Percentiles rank a stretch among this genome's conserved stretches.
These are phyloP conservation scores for Coenonympha glycerion DNA, from an alignment of 2,888 invertebrate genomes.

Conservation along the genomic window DNA sequence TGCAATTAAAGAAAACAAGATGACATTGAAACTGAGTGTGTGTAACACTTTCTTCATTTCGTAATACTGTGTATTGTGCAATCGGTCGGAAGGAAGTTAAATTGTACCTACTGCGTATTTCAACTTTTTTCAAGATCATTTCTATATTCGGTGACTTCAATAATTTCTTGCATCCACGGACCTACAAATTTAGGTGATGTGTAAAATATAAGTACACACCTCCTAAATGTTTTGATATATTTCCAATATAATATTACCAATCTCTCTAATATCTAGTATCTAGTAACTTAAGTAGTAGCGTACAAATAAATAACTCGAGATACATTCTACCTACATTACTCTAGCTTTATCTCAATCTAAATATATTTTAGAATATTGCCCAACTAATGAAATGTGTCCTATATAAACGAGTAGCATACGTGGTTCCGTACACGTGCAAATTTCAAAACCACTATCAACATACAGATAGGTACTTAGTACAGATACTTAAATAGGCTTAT, in stretches of 20 bases:
- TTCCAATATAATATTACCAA: too few relatives aligned
- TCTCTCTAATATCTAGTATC: too few relatives aligned
- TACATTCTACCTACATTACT: too few relatives aligned
- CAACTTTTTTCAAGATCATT: conserved; percentile 1
- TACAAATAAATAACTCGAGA: too few relatives aligned
- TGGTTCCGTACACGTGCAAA: conserved; percentile 22
- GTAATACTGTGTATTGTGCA: not conserved
- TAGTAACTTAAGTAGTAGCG: too few relatives aligned
- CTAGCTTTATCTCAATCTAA: not conserved
- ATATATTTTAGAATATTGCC: conserved; percentile 2
- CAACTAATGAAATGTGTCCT: conserved; percentile 14
- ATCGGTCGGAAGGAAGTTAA: conserved; percentile 8
- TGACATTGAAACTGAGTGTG: conserved; percentile 10
- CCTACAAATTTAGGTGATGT: not conserved
- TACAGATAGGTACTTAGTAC: too few relatives aligned
- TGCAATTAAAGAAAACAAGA: conserved; percentile 8
- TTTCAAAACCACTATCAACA: conserved; percentile 17
- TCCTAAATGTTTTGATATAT: too few relatives aligned
- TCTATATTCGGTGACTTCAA: too few relatives aligned
- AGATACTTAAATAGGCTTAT: too few relatives aligned
- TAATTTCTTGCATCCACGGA: not conserved
- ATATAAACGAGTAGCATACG: conserved; percentile 12
- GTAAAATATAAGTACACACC: too few relatives aligned
- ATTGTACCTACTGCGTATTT: too few relatives aligned
- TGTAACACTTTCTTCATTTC: conserved; percentile 15